Base-by-base conservation (phyloP, 2,797 vertebrate species). In the Cirrhinus molitorella region DNA sequence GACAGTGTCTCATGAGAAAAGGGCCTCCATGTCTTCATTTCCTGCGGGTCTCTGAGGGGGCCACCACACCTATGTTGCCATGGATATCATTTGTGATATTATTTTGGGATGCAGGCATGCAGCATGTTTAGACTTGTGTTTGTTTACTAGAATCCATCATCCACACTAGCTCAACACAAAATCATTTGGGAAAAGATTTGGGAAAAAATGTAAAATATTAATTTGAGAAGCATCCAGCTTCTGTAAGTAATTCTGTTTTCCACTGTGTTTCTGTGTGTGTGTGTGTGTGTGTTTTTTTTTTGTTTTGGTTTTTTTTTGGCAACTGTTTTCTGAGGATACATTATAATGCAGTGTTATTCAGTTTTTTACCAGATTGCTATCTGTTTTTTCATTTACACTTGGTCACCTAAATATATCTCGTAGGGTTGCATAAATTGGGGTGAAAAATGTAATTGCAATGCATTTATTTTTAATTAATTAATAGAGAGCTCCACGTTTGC, bases 31-130 rank as follows among this genome's bases (percentile, higher is more conserved):
- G 40, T 67, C 40, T 77, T 81, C 19, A 53, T 87, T 87, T 85
- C 25, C 79, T 71, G n/a, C 0, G 11, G 10, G 53, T 68, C 76
- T 80, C 70, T 70, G 31, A 21, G 71, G 65, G 49, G 55, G 81
- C 19, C 11, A 83, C 37, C 55, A 59, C 57, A 77, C 77, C 72
- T 63, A 45, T 65, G 68, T 77, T 68, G 28, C 37, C 40, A 77
- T 77, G 66, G 84, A 67, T 81, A 31, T 73, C 25, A 55, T 66
- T 79, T 65, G 59, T 28, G 21, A 73, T 82, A 67, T 51, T 82
- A 67, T 75, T 45, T 25, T 55, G 17, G 57, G 67, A 66, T 80
- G 28, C 40, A 83, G 19, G 31, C 40, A 79, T 71, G 65, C 7
- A 23, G 37, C 72, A 17, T 73, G 75, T 71, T 65, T 80, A 25